A percentile compares a stretch with the other conserved stretches of the same genome.
phyloP scores from a whole-genome alignment of 2,113 vertebrate genomes.

The Ictalurus furcatus region DNA sequence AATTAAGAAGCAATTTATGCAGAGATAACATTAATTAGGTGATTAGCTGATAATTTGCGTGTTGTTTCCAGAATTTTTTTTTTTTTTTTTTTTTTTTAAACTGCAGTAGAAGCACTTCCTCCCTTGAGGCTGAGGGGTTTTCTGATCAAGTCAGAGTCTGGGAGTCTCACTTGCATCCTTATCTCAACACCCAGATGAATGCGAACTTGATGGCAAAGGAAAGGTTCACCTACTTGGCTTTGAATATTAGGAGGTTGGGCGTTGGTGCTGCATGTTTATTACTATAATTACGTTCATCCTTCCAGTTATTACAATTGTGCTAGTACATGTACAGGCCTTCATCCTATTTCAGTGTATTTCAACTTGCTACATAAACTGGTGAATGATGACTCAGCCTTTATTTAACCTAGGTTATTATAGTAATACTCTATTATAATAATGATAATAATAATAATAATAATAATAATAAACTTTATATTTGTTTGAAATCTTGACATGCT shows the following conservation, averaged over 20 bases:
- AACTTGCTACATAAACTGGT: neutral
- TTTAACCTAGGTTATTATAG: neutral
- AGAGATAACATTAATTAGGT: slow-evolving; percentile 58
- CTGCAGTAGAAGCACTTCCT: slow-evolving; percentile 16
- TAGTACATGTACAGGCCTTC: neutral
- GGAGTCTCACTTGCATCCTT: neutral
- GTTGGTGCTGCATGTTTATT: neutral
- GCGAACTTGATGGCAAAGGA: neutral
- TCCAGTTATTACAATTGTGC: neutral
- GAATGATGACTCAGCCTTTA: neutral
- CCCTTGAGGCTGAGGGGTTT: neutral
- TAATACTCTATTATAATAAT: neutral
- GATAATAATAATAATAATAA: neutral
- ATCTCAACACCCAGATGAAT: neutral
- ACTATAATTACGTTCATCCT: neutral
- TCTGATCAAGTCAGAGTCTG: slow-evolving; percentile 25
- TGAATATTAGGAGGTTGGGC: neutral
- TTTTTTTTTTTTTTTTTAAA: slow-evolving; percentile 16
- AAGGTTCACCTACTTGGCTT: slow-evolving; percentile 18
- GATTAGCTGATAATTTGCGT: slow-evolving; percentile 55
- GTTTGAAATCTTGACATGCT: neutral
- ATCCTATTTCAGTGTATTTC: neutral
- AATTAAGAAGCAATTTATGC: slow-evolving; percentile 60
- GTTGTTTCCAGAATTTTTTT: slow-evolving; percentile 39
- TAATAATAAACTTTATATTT: neutral